phyloP scores from a whole-genome alignment of 2,113 vertebrate species.

The Octodon degus region DNA sequence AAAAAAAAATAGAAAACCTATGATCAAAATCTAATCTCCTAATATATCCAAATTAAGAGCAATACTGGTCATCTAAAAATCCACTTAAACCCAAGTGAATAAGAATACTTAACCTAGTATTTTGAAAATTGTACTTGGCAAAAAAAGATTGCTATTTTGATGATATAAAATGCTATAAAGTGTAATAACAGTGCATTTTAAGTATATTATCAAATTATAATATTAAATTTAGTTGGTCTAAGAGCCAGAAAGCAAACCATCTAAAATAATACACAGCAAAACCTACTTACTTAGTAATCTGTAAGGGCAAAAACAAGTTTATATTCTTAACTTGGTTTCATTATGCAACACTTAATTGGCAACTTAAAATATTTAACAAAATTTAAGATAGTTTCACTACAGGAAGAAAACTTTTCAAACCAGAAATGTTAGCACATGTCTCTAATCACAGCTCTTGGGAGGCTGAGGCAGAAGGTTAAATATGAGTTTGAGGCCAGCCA shows the following conservation, averaged over 20 bases:
- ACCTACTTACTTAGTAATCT: neutral
- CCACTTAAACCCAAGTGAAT: neutral
- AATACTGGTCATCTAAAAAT: neutral
- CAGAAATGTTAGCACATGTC: neutral
- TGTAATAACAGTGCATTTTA: neutral
- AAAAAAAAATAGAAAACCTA: conserved; percentile 34
- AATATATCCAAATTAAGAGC: conserved; percentile 6
- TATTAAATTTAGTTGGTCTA: neutral
- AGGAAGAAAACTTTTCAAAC: neutral
- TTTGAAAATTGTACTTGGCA: neutral
- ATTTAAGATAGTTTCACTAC: neutral
- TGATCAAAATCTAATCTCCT: neutral
- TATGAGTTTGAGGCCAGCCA: neutral
- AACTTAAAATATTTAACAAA: conserved; percentile 20
- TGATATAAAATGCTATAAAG: conserved; percentile 9
- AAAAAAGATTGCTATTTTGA: conserved; percentile 41
- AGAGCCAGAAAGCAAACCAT: neutral
- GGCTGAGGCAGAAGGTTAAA: neutral
- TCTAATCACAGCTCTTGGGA: neutral
- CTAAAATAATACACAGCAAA: neutral
- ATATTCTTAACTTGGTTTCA: conserved; percentile 6
- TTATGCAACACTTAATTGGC: neutral
- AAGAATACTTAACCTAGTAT: neutral
- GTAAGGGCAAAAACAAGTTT: conserved; percentile 1
- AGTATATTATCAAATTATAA: neutral